These are phyloP conservation scores for Naso thynnoides DNA, from an alignment of 2,797 vertebrate genomes.

Conservation along the genomic window DNA sequence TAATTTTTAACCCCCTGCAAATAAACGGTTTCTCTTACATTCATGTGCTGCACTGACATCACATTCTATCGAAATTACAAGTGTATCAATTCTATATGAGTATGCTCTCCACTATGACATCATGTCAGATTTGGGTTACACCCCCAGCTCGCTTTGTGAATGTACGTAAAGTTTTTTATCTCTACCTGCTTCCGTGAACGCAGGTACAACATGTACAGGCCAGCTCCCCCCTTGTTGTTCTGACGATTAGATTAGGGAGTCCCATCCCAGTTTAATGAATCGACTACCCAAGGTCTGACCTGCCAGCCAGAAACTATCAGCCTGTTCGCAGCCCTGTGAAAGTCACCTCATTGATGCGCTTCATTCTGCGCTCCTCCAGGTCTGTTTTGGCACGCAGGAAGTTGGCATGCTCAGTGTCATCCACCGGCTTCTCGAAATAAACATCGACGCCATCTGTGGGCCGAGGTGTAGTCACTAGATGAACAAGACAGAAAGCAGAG, in stretches of 20 bases:
- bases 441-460: slow-evolving; percentile 94
- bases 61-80: neutral
- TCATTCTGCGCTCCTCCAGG: slow-evolving; percentile 92
- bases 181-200: too few relatives aligned
- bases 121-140: neutral
- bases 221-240: slow-evolving; percentile 7
- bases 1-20: neutral
- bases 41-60: neutral
- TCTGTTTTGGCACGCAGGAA: slow-evolving; percentile 94
- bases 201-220: too few relatives aligned
- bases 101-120: neutral
- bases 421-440: slow-evolving; percentile 93
- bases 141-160: neutral
- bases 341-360: slow-evolving; percentile 92
- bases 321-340: slow-evolving; percentile 41
- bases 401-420: slow-evolving; percentile 92
- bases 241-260: slow-evolving; percentile 31
- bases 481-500: slow-evolving; percentile 43
- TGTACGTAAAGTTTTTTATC: too few relatives aligned
- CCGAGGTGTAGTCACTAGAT: slow-evolving; percentile 83
- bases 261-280: slow-evolving; percentile 20
- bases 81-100: neutral
- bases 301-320: slow-evolving; percentile 18
- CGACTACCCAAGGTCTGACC: slow-evolving; percentile 13
- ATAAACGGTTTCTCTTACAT: neutral